These are phyloP conservation scores for Danio kyathit DNA, from an alignment of 2,797 vertebrate species.

Conservation along the genomic window DNA sequence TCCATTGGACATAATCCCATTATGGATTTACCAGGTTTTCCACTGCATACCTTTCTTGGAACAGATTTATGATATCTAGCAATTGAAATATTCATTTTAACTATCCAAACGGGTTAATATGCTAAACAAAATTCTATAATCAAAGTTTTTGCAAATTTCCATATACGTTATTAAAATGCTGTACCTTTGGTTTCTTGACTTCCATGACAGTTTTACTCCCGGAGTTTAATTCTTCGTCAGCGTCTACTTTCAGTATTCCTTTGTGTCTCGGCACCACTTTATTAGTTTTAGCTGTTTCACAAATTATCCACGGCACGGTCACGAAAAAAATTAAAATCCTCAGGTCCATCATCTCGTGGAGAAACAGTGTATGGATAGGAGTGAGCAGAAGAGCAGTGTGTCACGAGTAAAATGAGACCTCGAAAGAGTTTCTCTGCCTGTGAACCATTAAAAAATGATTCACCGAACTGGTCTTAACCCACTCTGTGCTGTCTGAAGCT, in stretches of 20 bases:
- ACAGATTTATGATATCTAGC: constrained; percentile 20
- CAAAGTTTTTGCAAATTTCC: neutral
- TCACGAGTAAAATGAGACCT: constrained; percentile 69
- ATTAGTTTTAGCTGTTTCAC: constrained; percentile 74
- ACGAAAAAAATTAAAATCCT: constrained; percentile 66
- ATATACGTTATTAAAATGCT: neutral
- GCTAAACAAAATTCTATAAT: neutral
- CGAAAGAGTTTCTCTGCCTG: constrained; percentile 73
- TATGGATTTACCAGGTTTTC: constrained; percentile 45
- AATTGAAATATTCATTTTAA: neutral
- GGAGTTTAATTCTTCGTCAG: constrained; percentile 69
- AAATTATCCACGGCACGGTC: constrained; percentile 77
- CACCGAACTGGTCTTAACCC: constrained; percentile 74
- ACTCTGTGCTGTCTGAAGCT: constrained; percentile 67
- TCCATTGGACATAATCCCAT: constrained; percentile 30
- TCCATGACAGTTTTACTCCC: constrained; percentile 67
- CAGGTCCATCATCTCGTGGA: constrained; percentile 65
- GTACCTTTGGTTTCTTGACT: constrained; percentile 72
- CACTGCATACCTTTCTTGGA: constrained; percentile 38
- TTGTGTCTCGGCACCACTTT: constrained; percentile 55
- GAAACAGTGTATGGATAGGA: constrained; percentile 49
- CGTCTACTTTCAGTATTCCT: constrained; percentile 55
- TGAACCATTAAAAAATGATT: constrained; percentile 63
- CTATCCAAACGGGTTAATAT: neutral
- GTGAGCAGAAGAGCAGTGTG: constrained; percentile 54